phyloP scores from a whole-genome alignment of 1,140 invertebrate genomes.

The Metopolophium dirhodum region DNA sequence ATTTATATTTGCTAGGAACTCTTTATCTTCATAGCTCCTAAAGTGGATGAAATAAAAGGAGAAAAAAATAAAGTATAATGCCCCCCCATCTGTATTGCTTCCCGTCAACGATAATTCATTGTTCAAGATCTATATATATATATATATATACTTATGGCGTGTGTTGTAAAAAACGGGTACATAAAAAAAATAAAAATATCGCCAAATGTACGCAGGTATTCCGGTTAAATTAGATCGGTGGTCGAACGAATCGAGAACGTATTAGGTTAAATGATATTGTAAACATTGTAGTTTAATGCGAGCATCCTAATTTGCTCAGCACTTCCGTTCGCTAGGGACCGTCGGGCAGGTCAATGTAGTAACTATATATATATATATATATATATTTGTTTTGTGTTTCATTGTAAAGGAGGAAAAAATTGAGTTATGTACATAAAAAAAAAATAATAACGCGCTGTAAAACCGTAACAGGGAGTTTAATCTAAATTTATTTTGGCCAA shows the following conservation, averaged over 20 bases:
- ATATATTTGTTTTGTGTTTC: constrained; percentile 3
- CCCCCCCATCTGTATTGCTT: background rate
- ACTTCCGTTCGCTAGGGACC: background rate
- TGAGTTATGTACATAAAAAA: background rate
- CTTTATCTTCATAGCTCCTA: constrained; percentile 32
- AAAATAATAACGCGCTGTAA: too few species aligned
- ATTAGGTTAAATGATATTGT: background rate
- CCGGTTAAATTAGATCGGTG: background rate
- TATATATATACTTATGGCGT: background rate
- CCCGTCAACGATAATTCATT: background rate
- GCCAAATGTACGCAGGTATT: background rate
- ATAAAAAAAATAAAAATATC: background rate
- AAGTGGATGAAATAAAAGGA: constrained; percentile 34
- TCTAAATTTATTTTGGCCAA: constrained; percentile 26
- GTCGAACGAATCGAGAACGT: background rate
- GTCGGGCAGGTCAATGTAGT: background rate
- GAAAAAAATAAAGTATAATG: background rate
- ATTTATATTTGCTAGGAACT: constrained; percentile 38
- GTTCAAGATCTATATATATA: background rate
- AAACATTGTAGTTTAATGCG: background rate
- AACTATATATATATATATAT: background rate
- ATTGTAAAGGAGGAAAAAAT: constrained; percentile 1
- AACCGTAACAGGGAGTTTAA: background rate
- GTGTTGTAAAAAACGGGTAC: background rate
- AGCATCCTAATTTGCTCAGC: background rate